These are phyloP conservation scores for Cotesia glomerata DNA, from an alignment of 1,140 invertebrate genomes.

Conservation along the genomic window DNA sequence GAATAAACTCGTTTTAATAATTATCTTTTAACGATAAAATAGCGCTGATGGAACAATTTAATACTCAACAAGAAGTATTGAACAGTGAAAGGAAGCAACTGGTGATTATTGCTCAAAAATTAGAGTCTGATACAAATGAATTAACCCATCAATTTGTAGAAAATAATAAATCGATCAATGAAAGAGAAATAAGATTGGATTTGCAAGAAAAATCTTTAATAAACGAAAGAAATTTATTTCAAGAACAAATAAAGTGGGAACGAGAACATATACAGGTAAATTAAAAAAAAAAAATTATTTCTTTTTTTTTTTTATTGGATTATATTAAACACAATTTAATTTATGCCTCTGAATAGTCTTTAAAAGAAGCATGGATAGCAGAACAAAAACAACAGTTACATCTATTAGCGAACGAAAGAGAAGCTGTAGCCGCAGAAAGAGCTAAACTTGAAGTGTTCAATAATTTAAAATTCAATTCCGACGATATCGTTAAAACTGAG, in stretches of 20 bases:
- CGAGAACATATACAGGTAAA: slow-evolving; percentile 50
- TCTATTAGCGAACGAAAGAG: slow-evolving; percentile 47
- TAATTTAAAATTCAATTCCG: slow-evolving; percentile 44
- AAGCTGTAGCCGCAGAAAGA: slow-evolving; percentile 46
- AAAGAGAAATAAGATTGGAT: slow-evolving; percentile 46
- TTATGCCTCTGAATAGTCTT: slow-evolving; percentile 30
- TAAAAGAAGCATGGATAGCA: slow-evolving; percentile 53
- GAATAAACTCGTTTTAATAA: not conserved
- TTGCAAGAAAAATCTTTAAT: slow-evolving; percentile 44
- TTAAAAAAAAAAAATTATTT: slow-evolving; percentile 7
- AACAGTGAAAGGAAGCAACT: slow-evolving; percentile 47
- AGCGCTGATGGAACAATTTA: slow-evolving; percentile 36
- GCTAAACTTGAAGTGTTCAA: slow-evolving; percentile 49
- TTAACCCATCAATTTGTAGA: slow-evolving; percentile 48
- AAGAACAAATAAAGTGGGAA: slow-evolving; percentile 55
- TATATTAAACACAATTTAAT: slow-evolving; percentile 8
- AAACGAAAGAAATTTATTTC: slow-evolving; percentile 51
- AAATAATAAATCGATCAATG: slow-evolving; percentile 40
- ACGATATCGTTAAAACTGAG: slow-evolving; percentile 50
- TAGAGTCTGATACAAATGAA: slow-evolving; percentile 40
- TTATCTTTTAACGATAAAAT: not conserved
- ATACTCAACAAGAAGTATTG: slow-evolving; percentile 44
- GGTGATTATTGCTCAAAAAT: slow-evolving; percentile 42
- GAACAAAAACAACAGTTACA: slow-evolving; percentile 52
- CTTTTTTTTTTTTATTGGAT: not conserved